Conservation (phyloP, 2,113 vertebrate genomes). For the Pteronura brasiliensis region DNA sequence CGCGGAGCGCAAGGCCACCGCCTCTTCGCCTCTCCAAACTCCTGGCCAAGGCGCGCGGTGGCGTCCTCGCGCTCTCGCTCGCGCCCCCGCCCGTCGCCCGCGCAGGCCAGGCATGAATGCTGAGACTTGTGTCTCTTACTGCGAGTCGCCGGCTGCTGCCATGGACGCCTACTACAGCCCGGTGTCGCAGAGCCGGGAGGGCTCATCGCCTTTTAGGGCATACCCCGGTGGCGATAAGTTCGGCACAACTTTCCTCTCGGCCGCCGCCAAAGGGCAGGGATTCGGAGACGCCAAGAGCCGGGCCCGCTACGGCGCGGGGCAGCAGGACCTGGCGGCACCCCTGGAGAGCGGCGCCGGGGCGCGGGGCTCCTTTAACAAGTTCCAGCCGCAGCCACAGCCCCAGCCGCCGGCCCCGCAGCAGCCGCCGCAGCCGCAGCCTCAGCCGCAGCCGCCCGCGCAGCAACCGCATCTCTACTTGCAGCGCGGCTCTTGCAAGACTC, state of each 20-base stretch:
- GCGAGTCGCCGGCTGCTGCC: conserved; percentile 96
- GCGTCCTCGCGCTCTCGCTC: conserved; percentile 67
- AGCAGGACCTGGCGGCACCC: conserved; percentile 82
- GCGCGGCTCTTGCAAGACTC: conserved; percentile 92
- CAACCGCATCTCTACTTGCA: conserved; percentile 91
- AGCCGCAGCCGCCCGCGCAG: conserved; percentile 61
- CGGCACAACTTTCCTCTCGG: conserved; percentile 93
- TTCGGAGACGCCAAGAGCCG: conserved; percentile 91
- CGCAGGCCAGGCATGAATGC: conserved; percentile 92
- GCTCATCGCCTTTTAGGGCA: conserved; percentile 95
- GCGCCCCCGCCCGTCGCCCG: conserved; percentile 58
- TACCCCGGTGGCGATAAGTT: conserved; percentile 95
- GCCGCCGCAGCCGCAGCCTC: conserved; percentile 75
- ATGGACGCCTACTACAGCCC: conserved; percentile 99
- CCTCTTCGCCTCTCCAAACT: conserved; percentile 53
- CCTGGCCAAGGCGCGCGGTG: conserved; percentile 70
- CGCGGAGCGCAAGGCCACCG: conserved; percentile 7
- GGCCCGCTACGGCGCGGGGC: conserved; percentile 80
- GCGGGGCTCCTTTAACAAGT: conserved; percentile 94
- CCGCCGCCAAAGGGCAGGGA: conserved; percentile 94
- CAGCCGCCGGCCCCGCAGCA: conserved; percentile 87
- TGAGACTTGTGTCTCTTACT: conserved; percentile 95
- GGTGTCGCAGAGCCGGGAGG: conserved; percentile 91
- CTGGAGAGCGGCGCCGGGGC: conserved; percentile 76
- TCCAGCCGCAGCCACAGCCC: conserved; percentile 93